Percentiles rank a stretch among this genome's conserved stretches.
Evolutionary conservation across 1,140 invertebrate species (phyloP).

Genomic region (Diachasma alloeum): DNA sequence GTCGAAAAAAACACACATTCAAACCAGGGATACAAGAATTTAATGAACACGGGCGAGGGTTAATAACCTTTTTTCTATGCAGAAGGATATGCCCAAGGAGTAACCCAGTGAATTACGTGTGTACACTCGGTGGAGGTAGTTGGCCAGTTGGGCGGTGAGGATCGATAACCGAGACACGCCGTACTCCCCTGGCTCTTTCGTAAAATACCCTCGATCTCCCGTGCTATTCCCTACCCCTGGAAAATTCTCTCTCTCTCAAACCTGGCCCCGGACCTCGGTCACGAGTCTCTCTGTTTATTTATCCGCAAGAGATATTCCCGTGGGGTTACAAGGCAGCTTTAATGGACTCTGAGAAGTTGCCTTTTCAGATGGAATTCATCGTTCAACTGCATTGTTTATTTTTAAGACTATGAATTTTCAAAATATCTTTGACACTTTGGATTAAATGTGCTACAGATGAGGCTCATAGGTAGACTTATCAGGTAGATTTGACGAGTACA

Average conservation of each 20-base stretch:
- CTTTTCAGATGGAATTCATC: background rate
- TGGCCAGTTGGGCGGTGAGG: background rate
- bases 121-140: background rate
- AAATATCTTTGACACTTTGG: too few relatives aligned
- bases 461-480: too few relatives aligned
- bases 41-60: background rate
- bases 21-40: background rate
- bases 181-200: background rate
- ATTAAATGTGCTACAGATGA: too few relatives aligned
- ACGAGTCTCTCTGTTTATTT: background rate
- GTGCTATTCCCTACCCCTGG: background rate
- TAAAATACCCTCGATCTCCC: background rate
- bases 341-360: background rate
- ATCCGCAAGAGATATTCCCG: background rate
- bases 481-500: too few relatives aligned
- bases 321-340: background rate
- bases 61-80: background rate
- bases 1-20: background rate
- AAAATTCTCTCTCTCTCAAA: background rate
- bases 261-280: background rate
- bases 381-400: background rate
- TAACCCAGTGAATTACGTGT: background rate
- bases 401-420: background rate
- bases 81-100: background rate
- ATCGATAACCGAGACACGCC: background rate